These are phyloP conservation scores for Unio delphinus DNA, from an alignment of 2,888 invertebrate species.

Conservation along the genomic window DNA sequence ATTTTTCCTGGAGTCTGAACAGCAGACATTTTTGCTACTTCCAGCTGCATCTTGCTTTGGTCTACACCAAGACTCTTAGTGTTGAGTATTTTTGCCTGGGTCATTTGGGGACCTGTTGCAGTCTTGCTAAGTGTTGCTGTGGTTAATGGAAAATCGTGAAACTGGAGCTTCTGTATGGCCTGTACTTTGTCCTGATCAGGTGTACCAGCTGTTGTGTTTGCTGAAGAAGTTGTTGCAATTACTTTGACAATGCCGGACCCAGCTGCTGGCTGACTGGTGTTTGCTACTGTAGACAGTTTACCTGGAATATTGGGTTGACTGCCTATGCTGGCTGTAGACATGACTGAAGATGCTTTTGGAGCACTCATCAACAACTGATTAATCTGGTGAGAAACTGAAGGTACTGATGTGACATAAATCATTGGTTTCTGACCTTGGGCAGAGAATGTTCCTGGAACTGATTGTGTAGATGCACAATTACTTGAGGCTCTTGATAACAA, in stretches of 20 bases:
- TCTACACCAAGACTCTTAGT: constrained; percentile 16
- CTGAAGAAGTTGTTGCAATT: constrained; percentile 1
- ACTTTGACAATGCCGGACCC: constrained; percentile 14
- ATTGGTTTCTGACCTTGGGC: constrained; percentile 28
- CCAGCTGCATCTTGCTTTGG: background rate
- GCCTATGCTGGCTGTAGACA: background rate
- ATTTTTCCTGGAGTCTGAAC: constrained; percentile 1
- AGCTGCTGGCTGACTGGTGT: constrained; percentile 6
- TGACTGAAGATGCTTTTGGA: constrained; percentile 13
- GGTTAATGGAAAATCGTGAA: constrained; percentile 62
- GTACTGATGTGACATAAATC: constrained; percentile 49
- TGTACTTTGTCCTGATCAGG: constrained; percentile 7
- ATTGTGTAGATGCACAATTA: background rate
- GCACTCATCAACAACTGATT: constrained; percentile 62
- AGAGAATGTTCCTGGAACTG: background rate
- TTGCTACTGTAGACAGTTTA: constrained; percentile 10
- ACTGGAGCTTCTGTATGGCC: constrained; percentile 58
- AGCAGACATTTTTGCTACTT: background rate
- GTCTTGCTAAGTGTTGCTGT: constrained; percentile 26
- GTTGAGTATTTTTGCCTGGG: constrained; percentile 50
- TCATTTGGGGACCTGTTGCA: constrained; percentile 37
- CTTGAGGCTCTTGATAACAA: too few relatives aligned
- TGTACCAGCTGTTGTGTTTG: background rate
- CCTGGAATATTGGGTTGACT: background rate
- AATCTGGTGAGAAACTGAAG: constrained; percentile 58